Base-by-base conservation (phyloP, 2,797 vertebrate genomes). In the Sorex maritimensis region DNA sequence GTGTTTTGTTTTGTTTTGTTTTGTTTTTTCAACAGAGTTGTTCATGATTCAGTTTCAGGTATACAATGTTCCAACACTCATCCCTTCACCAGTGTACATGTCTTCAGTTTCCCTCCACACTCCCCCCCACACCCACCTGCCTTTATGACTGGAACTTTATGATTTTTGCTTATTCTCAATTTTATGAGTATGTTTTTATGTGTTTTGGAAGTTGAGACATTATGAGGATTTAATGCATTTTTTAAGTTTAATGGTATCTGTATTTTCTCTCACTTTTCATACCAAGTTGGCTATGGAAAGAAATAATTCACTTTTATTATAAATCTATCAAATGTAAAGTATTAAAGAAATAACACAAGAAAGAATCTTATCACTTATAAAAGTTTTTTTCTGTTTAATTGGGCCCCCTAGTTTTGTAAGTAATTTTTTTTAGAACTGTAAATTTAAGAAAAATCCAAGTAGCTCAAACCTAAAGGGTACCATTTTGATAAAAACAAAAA, bases 401-500 rank as follows among this genome's bases (percentile, higher is more conserved):
- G 49, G 79, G 52, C 95, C 93, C 92, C 72, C 75, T 83, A 67
- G 88, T 94, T 96, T 95, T 86, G n/a, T 74, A 94, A 92, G 93
- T 89, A 93, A 87, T 85, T 88, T 84, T 52, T 96, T 96, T 96
- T 90, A 69, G 91, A 95, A 93, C 90, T 96, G 30, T 94, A 94
- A 96, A 93, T 96, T 95, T 95, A 96, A 92, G 86, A 84, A 96
- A 97, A 92, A 68, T 72, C 84, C 93, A 34, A 68, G 81, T 91
- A 91, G 68, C 80, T 85, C 83, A 96, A 96, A 93, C 95, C 96
- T 92, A 93, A 95, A 85, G 96, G 91, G 96, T 91, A 71, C 74
- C 91, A 84, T 96, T 97, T 95, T 93, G 94, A 95, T 96, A 92
- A 95, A 96, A 97, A 96, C 92, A 92, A 88, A 90, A 97, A 94